Percentiles rank a stretch among this genome's conserved stretches.
phyloP scores from a whole-genome alignment of 2,797 vertebrate species.

The Sardinella longiceps region DNA sequence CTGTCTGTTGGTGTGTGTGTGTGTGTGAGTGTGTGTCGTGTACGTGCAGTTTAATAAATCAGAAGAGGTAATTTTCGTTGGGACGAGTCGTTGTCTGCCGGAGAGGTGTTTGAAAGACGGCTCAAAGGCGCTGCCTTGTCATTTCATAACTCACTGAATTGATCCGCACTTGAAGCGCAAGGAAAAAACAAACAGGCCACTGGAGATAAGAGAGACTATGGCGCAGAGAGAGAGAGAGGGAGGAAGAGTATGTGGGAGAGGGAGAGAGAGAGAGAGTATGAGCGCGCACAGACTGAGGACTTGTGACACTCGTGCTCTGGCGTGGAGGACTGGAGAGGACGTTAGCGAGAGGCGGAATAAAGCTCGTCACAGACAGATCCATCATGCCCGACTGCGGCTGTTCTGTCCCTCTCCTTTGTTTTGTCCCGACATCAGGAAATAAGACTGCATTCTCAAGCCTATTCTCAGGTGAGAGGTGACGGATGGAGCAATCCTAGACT shows the following conservation, averaged over 20 bases:
- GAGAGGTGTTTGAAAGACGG: conserved; percentile 66
- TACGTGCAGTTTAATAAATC: conserved; percentile 48
- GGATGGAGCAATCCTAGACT: not conserved
- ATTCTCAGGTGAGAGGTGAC: conserved; percentile 16
- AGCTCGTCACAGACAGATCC: not conserved
- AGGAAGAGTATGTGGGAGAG: not conserved
- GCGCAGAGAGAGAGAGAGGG: conserved; percentile 20
- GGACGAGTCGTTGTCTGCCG: conserved; percentile 55
- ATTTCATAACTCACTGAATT: conserved; percentile 79
- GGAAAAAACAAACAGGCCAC: conserved; percentile 64
- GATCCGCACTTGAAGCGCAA: conserved; percentile 66
- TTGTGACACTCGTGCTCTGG: not conserved
- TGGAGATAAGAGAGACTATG: conserved; percentile 57
- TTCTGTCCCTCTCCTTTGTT: not conserved
- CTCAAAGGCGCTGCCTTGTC: conserved; percentile 65
- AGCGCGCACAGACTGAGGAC: not conserved
- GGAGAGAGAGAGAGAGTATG: conserved; percentile 17
- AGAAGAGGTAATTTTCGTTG: conserved; percentile 43
- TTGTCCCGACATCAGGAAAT: not conserved
- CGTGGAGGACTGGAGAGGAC: not conserved
- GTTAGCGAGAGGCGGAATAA: not conserved
- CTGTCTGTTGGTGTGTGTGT: conserved; percentile 6
- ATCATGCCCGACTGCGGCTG: not conserved
- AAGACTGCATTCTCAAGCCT: conserved; percentile 11
- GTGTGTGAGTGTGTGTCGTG: conserved; percentile 11